phyloP scores from a whole-genome alignment of 1,140 invertebrate genomes.

The Drosophila pallidifrons region DNA sequence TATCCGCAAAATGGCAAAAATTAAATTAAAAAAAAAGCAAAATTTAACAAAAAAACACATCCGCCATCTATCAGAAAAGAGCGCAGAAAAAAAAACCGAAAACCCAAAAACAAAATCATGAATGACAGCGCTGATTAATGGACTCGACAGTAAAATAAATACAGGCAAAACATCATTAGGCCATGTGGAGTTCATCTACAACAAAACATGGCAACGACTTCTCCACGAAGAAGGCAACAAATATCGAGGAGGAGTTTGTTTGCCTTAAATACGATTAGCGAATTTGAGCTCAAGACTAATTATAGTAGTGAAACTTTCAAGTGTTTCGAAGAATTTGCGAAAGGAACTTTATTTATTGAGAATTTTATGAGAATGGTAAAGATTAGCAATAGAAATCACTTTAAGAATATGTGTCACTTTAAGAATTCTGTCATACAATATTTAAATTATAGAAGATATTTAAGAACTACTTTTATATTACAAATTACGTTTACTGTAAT shows the following conservation, averaged over 20 bases:
- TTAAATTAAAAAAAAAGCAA: slow-evolving; percentile 15
- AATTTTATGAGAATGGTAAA: too few species aligned
- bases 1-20: slow-evolving; percentile 43
- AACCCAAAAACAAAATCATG: slow-evolving; percentile 38
- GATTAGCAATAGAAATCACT: too few species aligned
- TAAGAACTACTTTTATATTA: too few species aligned
- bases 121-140: slow-evolving; percentile 77
- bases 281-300: neutral
- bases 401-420: too few species aligned
- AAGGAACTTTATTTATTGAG: neutral
- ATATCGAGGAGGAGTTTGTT: neutral
- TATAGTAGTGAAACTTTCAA: neutral
- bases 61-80: slow-evolving; percentile 51
- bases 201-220: neutral
- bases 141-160: slow-evolving; percentile 34
- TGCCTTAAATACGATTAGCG: neutral
- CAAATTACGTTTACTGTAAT: too few species aligned
- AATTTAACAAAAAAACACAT: slow-evolving; percentile 38
- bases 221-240: neutral
- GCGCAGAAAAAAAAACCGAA: slow-evolving; percentile 5
- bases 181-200: slow-evolving; percentile 32
- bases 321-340: neutral
- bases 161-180: slow-evolving; percentile 66
- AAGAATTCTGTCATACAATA: too few species aligned
- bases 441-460: too few species aligned